phyloP scores from a whole-genome alignment of 2,888 invertebrate species.

The Digitonthophagus gazella region DNA sequence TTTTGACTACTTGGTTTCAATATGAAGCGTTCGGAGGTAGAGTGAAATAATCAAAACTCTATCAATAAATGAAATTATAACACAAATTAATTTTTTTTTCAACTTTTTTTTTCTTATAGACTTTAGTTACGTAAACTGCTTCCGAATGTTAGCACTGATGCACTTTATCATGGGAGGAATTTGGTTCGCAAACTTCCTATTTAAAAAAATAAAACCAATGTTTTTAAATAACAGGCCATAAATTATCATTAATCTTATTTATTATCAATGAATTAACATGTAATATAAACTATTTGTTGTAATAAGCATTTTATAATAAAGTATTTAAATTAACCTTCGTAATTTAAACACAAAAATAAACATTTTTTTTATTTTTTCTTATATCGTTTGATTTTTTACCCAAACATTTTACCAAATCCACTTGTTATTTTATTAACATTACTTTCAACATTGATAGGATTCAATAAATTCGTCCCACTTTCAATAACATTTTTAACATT shows the following conservation, averaged over 20 bases:
- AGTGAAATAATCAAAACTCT: no score
- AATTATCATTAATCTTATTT: not conserved
- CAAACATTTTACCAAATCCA: not conserved
- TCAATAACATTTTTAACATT: not conserved
- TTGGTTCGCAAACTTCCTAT: conserved; percentile 47
- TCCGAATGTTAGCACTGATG: conserved; percentile 45
- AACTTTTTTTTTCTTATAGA: conserved; percentile 44
- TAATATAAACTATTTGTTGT: conserved; percentile 5
- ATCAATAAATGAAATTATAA: not conserved
- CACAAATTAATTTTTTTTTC: conserved; percentile 14
- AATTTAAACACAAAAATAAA: not conserved
- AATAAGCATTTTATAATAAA: not conserved
- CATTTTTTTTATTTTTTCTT: conserved; percentile 2
- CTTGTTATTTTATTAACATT: not conserved
- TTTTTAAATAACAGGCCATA: conserved; percentile 16
- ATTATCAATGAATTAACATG: no score
- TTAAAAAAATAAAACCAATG: conserved; percentile 41
- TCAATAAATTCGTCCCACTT: not conserved
- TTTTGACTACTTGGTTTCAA: no score
- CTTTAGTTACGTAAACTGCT: conserved; percentile 43
- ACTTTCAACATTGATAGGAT: not conserved
- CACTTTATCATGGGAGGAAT: conserved; percentile 46
- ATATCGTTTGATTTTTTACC: not conserved
- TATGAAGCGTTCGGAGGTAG: no score
- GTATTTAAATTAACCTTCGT: conserved; percentile 4